Evolutionary conservation across 2,888 invertebrate genomes (phyloP).

Genomic region (Ischnura elegans): DNA sequence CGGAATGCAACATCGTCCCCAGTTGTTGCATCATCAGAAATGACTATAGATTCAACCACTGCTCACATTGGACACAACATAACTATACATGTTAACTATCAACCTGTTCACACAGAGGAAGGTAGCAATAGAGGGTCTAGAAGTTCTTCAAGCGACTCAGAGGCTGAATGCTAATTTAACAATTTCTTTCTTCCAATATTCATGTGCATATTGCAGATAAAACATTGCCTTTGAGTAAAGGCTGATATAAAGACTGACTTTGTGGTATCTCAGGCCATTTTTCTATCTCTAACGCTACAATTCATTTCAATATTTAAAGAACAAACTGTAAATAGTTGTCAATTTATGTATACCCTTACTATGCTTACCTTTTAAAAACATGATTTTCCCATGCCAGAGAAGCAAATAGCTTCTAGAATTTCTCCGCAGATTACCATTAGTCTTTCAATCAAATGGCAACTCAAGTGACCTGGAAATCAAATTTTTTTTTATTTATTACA

Average conservation of each 20-base stretch:
- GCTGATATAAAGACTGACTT: not conserved
- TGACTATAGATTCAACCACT: not conserved
- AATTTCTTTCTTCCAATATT: not conserved
- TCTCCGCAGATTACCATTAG: no score
- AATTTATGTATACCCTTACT: not conserved
- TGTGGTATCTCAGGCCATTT: no score
- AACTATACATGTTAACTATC: not conserved
- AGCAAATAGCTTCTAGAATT: no score
- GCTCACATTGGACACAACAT: conserved; percentile 60
- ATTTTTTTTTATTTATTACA: no score
- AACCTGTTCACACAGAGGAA: not conserved
- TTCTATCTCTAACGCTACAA: no score
- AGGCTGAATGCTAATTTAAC: not conserved
- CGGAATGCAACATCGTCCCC: conserved; percentile 38
- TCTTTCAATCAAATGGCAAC: no score
- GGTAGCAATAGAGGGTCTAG: not conserved
- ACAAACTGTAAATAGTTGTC: not conserved
- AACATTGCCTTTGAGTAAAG: not conserved
- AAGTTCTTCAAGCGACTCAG: not conserved
- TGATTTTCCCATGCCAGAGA: no score
- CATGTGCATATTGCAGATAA: not conserved
- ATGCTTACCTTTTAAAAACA: not conserved
- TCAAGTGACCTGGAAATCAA: no score
- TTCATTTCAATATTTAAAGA: no score
- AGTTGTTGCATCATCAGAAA: conserved; percentile 22